These are phyloP conservation scores for Siniperca obscura DNA, from an alignment of 2,797 vertebrate genomes.

Conservation along the genomic window DNA sequence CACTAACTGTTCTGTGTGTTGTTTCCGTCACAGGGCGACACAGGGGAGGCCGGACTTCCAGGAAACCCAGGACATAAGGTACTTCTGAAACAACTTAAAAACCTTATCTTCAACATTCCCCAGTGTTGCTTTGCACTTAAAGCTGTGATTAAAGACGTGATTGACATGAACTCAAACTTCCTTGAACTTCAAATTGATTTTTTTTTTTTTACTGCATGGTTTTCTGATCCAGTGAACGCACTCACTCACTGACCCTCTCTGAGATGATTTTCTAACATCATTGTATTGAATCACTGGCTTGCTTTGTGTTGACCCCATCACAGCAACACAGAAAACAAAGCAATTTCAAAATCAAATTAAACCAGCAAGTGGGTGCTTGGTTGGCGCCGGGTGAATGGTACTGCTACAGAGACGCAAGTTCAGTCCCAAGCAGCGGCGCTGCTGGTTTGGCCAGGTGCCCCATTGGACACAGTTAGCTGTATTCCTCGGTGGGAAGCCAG, in stretches of 20 bases:
- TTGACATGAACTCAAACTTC: background rate
- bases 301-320: conserved; percentile 43
- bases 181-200: conserved; percentile 1
- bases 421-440: conserved; percentile 37
- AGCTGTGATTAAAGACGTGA: conserved; percentile 21
- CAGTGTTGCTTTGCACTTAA: background rate
- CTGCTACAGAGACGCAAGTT: conserved; percentile 33
- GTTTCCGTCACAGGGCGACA: conserved; percentile 72
- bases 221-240: conserved; percentile 18
- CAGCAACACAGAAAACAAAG: conserved; percentile 48
- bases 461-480: conserved; percentile 60
- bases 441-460: conserved; percentile 51
- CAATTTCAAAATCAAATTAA: conserved; percentile 57
- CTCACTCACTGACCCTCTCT: conserved; percentile 22
- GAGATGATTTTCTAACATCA: conserved; percentile 47
- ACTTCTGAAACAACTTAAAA: conserved; percentile 25
- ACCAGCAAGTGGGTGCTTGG: conserved; percentile 39
- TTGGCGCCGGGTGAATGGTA: conserved; percentile 11
- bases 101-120: background rate
- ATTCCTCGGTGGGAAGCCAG: conserved; percentile 55
- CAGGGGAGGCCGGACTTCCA: conserved; percentile 58
- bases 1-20: conserved; percentile 67
- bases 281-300: conserved; percentile 49
- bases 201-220: conserved; percentile 2
- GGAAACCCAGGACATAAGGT: conserved; percentile 78